Evolutionary conservation across 2,888 invertebrate species (phyloP), one percentile per base, ranked within the genome.

Genomic region (Syrista parreyssii): DNA sequence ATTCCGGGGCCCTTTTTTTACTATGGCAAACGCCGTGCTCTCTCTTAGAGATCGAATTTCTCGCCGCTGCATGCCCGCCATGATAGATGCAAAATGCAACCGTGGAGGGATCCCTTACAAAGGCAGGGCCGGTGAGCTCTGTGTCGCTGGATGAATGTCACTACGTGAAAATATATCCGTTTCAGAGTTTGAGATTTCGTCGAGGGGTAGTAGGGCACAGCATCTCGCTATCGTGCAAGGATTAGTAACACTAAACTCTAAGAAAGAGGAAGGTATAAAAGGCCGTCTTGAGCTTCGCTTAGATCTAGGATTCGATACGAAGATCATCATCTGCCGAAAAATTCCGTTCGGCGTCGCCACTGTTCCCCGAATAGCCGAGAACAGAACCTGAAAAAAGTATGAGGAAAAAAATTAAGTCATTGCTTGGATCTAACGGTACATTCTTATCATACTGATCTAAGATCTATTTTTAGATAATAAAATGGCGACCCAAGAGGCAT

Each of bases 81-180:
- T 80, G 83, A 84, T 86, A 86, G 88, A 88, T 88, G 89, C 89
- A 88, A 89, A 89, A 86, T 90, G 91, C 90, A 89, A 84, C 86
- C 79, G 78, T 68, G 78, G 76, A 84, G 87, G 87, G 90, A 91
- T 91, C 91, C 83, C 85, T 91, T 91, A 90, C 91, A 91, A 91
- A 91, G 91, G 88, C 86, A 84, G 84, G 75, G 76, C 81, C 83
- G 82, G 72, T 69, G 32, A 79, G 82, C 80, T 78, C 78, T 76
- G 78, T 80, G 81, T 83, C 83, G 78, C 74, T 80, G 82, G 83
- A 84, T 86, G 86, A 86, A 87, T 89, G 89, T 87, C 89, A 88
- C 86, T 86, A 80, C 84, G 88, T 88, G 89, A 91, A 90, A 91
- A 91, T 91, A 91, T 88, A 88, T 91, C 91, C 91, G 91, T 91